phyloP scores from a whole-genome alignment of 2,888 invertebrate genomes.

The Bursaphelenchus okinawaensis region DNA sequence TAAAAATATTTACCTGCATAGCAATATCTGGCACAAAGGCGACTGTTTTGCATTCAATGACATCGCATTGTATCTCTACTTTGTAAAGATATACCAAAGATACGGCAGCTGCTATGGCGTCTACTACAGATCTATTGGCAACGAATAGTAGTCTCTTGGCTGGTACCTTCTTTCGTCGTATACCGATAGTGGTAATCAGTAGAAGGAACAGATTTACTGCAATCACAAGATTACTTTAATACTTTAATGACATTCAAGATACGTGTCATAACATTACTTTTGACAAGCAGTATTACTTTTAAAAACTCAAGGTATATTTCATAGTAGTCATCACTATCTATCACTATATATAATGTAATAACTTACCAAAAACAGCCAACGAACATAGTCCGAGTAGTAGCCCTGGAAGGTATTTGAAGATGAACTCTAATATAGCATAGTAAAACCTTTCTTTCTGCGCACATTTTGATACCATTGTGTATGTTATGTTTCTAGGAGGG shows the following conservation, averaged over 20 bases:
- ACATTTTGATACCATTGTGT: conserved; percentile 2
- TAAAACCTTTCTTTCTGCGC: conserved; percentile 10
- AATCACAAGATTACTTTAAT: not conserved
- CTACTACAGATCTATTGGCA: conserved; percentile 31
- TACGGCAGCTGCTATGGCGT: conserved; percentile 22
- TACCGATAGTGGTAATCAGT: conserved; percentile 24
- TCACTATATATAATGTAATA: not conserved
- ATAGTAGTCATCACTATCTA: too few relatives aligned
- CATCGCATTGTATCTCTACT: conserved; percentile 19
- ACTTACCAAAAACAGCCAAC: conserved; percentile 16
- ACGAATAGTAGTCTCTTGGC: conserved; percentile 31
- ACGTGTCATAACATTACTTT: too few relatives aligned
- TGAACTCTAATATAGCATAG: conserved; percentile 14
- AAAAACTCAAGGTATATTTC: too few relatives aligned
- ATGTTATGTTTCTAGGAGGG: not conserved
- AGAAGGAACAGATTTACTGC: conserved; percentile 29
- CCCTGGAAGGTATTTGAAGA: conserved; percentile 14
- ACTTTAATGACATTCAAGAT: too few relatives aligned
- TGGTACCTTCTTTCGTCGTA: conserved; percentile 27
- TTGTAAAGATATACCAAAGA: conserved; percentile 20
- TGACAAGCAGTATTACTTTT: too few relatives aligned
- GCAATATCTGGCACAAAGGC: conserved; percentile 19
- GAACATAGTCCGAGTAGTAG: conserved; percentile 5
- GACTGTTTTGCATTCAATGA: conserved; percentile 17
- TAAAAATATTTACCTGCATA: conserved; percentile 15